Evolutionary conservation across 1,140 invertebrate species (phyloP), one percentile per base, ranked within the genome.

Genomic region (Conus betulinus): DNA sequence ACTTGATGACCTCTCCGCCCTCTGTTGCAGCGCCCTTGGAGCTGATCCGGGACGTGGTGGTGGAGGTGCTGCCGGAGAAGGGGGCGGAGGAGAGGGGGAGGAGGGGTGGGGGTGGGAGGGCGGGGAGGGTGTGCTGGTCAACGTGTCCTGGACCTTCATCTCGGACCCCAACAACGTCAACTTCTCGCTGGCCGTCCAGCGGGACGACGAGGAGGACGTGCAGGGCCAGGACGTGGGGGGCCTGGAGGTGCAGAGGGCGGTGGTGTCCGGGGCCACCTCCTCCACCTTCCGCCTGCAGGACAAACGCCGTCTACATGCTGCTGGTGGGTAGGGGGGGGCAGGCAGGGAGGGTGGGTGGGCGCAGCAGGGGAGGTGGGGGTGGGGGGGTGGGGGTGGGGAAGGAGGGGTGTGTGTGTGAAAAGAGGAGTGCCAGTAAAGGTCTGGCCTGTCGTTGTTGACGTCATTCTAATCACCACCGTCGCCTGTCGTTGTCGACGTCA

Each of bases 101-200:
- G 67, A 13, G 23, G 67, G 23, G 0, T 6, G 67, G 20, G 67
- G 67, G 67, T 23, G 67, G 67, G 23, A 20, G 67, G 13, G 6
- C 52, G 55, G 57, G 15, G 84, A 84, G 20, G 11, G 5, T 0
- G 87, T 90, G n/a, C 76, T 88, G 76, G 89, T 90, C 53, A 90
- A 90, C 79, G 71, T 90, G 84, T 88, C 89, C 27, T 90, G 89
- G 89, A 55, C 76, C 53, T 85, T 55, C 84, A 20, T 90, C 39
- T 60, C 84, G 5, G 88, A 90, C 84, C 87, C 74, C 74, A n/a
- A 13, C n/a, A 57, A 55, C 7, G 85, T 87, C 85, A 87, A 87
- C 85, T 87, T 87, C 55, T 55, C 71, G 23, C 20, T 87, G 8
- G 27, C 15, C 51, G 20, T 87, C 39, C 13, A 25, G 17, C 11